Evolutionary conservation across 2,797 vertebrate species (phyloP), one percentile per base, ranked within the genome.

Genomic region (Protosalanx chinensis): DNA sequence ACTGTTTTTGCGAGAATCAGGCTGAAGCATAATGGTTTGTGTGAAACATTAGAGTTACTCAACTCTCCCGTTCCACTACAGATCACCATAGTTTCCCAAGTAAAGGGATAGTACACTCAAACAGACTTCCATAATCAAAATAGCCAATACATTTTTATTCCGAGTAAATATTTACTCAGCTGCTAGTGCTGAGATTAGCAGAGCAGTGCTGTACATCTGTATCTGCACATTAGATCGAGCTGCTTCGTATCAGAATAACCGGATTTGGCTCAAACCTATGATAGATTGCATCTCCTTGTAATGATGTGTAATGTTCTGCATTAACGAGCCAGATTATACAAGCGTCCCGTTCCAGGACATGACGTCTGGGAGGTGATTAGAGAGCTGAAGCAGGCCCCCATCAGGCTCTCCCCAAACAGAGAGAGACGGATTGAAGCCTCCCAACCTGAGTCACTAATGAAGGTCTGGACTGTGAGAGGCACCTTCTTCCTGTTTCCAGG

Each of bases 351-450:
- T 70, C 71, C 63, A 67, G 70, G 57, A 67, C 53, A 58, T 81
- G 70, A 80, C 79, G 51, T 72, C 18, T 72, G 67, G 73, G 70
- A 71, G 70, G 77, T 86, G 84, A 86, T 86, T 82, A 73, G 60
- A 72, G 74, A 81, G 71, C 51, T 74, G 73, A 37, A 37, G 3
- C 77, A 66, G 35, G 78, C 64, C 75, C 66, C 70, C 73, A 74
- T 67, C 29, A 16, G 16, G 30, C 41, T 18, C 35, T 71, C 77
- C 71, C 70, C 49, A 71, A 46, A 8, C 18, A 41, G 12, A 72
- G 12, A 72, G 74, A 41, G 27, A 4, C 66, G 51, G 13, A 56
- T 69, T 69, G 71, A 67, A 27, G 23, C 23, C 68, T 37, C 60
- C 71, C 13, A 71, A 61, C 70, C 76, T 27, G 30, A 74, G 30